Base-by-base conservation (phyloP, 2,797 vertebrate species). In the Halcyon chelicuti region DNA sequence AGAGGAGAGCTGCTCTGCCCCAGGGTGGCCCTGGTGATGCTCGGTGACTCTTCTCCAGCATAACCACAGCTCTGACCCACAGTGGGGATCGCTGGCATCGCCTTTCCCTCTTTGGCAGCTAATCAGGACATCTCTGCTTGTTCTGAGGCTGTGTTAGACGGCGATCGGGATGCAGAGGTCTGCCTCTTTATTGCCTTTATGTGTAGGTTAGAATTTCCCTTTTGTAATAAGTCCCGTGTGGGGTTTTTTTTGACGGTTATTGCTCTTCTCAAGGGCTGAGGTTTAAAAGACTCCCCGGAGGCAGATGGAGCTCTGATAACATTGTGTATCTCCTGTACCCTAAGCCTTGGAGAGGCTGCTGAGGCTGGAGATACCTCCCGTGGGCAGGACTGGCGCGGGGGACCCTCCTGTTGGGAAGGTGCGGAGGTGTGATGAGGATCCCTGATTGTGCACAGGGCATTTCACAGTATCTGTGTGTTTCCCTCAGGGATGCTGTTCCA, bases 21-120 rank as follows among this genome's bases (percentile, higher is more conserved):
- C 5, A 5, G 8, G 28, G 8, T 86, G 72, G 78, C 90, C 96
- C 49, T 46, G 0, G 33, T 3, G 5, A 33, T 17, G 52, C 58
- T 76, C 78, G 22, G 3, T 0, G 11, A 14, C 63, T 67, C 33
- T 20, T 76, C 57, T n/a, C 35, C 16, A 18, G 66, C 37, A 8
- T 10, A n/a, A 39, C 31, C 2, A 1, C 7, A 0, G 18, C 29
- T 35, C 42, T 75, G 6, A 0, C 14, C 21, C 1, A 1, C 3
- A 0, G 3, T 11, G 5, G 66, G 28, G 14, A 55, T 52, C 0
- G 5, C 80, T 78, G 88, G 22, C 81, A 35, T 12, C 3, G 5
- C 63, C 55, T 44, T 37, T 61, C 37, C 22, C 82, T 52, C 78
- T 23, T 14, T 0, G 1, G 47, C 84, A 18, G 63, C 87, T 90